Base-by-base conservation (phyloP, 2,797 vertebrate genomes). In the Todus mexicanus region DNA sequence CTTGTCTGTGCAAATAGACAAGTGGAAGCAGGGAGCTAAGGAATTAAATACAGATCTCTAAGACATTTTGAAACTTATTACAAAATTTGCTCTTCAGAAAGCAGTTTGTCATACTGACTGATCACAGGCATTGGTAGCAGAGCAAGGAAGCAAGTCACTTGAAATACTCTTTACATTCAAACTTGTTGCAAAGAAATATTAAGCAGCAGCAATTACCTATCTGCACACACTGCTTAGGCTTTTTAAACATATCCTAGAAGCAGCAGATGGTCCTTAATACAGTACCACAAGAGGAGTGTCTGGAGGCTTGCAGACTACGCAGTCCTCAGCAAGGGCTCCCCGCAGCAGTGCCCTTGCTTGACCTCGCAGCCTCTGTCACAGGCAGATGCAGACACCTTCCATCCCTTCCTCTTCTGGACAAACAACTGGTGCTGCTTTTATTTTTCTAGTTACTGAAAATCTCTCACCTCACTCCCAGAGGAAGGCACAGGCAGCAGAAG, bases 201-300 rank as follows among this genome's bases (percentile, higher is more conserved):
- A 37, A 47, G 40, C 47, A 26, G 47, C 59, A 86, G 54, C 31
- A 48, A 27, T 3, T 31, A 9, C 53, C 54, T 10, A 10, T 5
- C 82, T 53, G 25, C 22, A 61, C 15, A 4, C 5, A 19, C 6
- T 23, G n/a, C 37, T 74, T 20, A 3, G 4, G 61, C 18, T 38
- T 74, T 70, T 69, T 60, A 4, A 74, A 19, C n/a, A 17, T 13
- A 22, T 6, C 53, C 50, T 8, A 11, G 31, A 14, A 31, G 65
- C 26, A 77, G 75, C 27, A 53, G 45, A 6, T 0, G 1, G 48
- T 16, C 71, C 51, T 27, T 3, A 13, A 6, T 0, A 26, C 26
- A 21, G 33, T 0, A 29, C 7, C 15, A 13, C 18, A 0, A 25
- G 29, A 48, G 60, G 35, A 45, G 26, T 0, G 7, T 1, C 27